Evolutionary conservation across 2,113 vertebrate species (phyloP), one percentile per base, ranked within the genome.

Genomic region (Xenopus borealis): DNA sequence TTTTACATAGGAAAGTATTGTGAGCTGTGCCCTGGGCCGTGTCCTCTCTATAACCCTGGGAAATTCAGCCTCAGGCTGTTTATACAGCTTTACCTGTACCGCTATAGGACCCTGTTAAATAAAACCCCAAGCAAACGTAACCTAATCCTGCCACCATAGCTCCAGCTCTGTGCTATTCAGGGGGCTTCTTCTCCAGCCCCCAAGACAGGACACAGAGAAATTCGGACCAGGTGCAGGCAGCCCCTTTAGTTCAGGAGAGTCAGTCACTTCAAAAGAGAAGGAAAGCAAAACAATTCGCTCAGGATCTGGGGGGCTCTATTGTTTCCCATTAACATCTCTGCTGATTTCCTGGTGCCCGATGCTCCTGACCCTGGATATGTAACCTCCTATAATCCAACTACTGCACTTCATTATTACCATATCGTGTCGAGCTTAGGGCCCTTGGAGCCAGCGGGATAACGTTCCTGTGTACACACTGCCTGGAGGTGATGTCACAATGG

Each of bases 1-100:
- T 62, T 69, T 62, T 81, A 66, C 52, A 70, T 4, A 16, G 50
- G 3, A 20, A 55, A 59, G 27, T 65, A 59, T 72, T 52, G 10
- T 20, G 68, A 69, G 83, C 80, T 81, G 80, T 83, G 87, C 89
- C 87, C 83, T 76, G 81, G 87, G 86, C 86, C 82, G 78, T 91
- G 92, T 92, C 89, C 92, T 86, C 83, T 82, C 84, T 62, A 19
- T 92, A 91, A 93, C 91, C 90, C 89, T 82, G 80, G 57, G 78
- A 74, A 75, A 74, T 5, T 68, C 78, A 78, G 88, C 88, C 84
- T 78, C 79, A 52, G 86, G 84, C 83, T 91, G 89, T 93, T 93
- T 89, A 87, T 85, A 90, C 90, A 93, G 90, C 90, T 90, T 92
- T 92, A 93, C 91, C 91, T 91, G 91, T 75, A 78, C 85, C 85